Percentiles rank a stretch among this genome's conserved stretches.
Evolutionary conservation across 2,888 invertebrate genomes (phyloP).

Genomic region (Chloromyia formosa): DNA sequence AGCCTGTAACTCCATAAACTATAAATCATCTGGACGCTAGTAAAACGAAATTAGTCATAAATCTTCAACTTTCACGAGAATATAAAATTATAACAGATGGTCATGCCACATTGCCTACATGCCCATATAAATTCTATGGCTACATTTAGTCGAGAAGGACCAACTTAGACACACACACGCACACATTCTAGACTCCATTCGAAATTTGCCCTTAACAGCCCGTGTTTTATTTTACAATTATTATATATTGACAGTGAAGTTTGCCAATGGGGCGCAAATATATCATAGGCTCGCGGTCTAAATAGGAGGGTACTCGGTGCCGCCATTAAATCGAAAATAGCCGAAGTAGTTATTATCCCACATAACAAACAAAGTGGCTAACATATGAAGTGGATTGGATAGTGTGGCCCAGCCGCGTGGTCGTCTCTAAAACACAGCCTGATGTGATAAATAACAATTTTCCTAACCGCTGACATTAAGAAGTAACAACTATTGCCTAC

Average conservation of each 20-base stretch:
- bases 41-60: conserved; percentile 28
- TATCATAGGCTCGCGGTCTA: neutral
- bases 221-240: neutral
- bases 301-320: neutral
- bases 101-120: conserved; percentile 13
- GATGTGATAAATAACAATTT: conserved; percentile 36
- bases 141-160: neutral
- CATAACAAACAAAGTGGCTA: neutral
- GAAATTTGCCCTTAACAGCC: neutral
- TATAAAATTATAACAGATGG: conserved; percentile 34
- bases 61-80: conserved; percentile 33
- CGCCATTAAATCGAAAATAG: neutral
- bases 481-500: neutral
- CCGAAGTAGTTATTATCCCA: neutral
- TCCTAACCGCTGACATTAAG: conserved; percentile 23
- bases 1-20: neutral
- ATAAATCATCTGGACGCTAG: conserved; percentile 23
- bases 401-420: neutral
- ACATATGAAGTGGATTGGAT: too few species aligned
- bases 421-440: neutral
- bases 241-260: too few species aligned
- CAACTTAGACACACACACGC: neutral
- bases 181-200: neutral
- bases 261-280: too few species aligned
- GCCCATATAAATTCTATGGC: neutral